Conservation (phyloP, 1,140 invertebrate genomes). For the Leptinotarsa undecemlineata region DNA sequence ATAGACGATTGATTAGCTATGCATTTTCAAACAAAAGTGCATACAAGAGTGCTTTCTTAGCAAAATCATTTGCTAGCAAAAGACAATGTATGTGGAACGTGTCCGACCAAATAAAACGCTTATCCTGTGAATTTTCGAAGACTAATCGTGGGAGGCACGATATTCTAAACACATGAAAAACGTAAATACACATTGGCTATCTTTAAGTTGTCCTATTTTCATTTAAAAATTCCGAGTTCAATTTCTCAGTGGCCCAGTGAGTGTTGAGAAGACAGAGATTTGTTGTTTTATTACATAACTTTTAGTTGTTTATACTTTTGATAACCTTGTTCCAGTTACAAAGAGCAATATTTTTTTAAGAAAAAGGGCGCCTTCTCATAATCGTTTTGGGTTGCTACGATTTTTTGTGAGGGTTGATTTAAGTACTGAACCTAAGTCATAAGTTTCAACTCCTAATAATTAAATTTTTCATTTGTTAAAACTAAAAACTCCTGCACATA, state of each 20-base stretch:
- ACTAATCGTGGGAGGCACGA: conserved; percentile 16
- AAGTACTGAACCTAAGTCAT: too few species aligned
- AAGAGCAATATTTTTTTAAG: conserved; percentile 1
- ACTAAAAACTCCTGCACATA: too few species aligned
- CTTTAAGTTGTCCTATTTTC: not conserved
- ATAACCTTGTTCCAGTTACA: conserved; percentile 24
- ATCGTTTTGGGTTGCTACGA: too few species aligned
- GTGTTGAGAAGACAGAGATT: not conserved
- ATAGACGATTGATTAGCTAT: conserved; percentile 51
- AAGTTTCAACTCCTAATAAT: too few species aligned
- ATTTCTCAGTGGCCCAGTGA: not conserved
- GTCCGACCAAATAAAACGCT: not conserved
- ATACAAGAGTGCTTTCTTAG: not conserved
- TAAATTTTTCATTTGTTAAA: too few species aligned
- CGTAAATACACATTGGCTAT: conserved; percentile 19
- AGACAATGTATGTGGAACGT: conserved; percentile 6
- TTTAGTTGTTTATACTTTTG: conserved; percentile 15
- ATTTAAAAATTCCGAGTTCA: not conserved
- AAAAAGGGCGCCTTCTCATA: too few species aligned
- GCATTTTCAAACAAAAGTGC: conserved; percentile 45
- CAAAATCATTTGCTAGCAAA: not conserved
- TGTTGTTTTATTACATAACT: conserved; percentile 15
- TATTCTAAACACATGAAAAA: conserved; percentile 2
- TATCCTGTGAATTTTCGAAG: conserved; percentile 7
- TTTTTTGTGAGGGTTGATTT: too few species aligned